Conservation (phyloP, 2,113 vertebrate species). For the Toxostoma redivivum region DNA sequence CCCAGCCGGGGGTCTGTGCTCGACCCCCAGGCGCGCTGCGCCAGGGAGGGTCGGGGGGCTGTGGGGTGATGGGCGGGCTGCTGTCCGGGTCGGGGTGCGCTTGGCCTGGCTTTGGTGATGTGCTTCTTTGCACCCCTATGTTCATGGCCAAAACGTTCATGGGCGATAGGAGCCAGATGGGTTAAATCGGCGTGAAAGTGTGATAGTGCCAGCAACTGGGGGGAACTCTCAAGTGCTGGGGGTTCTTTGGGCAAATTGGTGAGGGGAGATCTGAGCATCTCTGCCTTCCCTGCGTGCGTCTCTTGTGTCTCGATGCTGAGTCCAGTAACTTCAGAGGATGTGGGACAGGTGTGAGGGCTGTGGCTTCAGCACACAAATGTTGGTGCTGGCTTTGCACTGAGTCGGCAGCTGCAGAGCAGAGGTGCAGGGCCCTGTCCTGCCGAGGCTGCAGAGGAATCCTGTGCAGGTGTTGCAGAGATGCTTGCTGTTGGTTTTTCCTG, state of each 20-base stretch:
- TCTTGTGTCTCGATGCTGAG: accelerated
- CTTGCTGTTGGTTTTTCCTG: not conserved
- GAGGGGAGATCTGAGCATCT: not conserved
- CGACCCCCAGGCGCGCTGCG: not conserved
- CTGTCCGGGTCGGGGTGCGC: accelerated
- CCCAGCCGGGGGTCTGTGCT: not conserved
- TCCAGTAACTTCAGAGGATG: accelerated
- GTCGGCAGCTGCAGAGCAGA: not conserved
- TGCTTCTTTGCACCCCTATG: accelerated
- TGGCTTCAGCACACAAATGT: accelerated
- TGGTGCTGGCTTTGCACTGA: not conserved
- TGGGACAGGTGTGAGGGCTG: not conserved
- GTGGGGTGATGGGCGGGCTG: not conserved
- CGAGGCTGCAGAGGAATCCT: not conserved
- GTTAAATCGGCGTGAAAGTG: not conserved
- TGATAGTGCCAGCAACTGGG: accelerated
- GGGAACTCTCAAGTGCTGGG: not conserved
- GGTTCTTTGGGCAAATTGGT: not conserved
- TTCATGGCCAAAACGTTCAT: not conserved
- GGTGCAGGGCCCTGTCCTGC: not conserved
- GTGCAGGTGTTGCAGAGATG: not conserved
- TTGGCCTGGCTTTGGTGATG: not conserved
- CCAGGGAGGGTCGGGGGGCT: not conserved
- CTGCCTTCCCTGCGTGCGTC: accelerated
- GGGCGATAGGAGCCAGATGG: not conserved